Base-by-base conservation (phyloP, 2,797 vertebrate species). In the Pseudomugil gertrudae region DNA sequence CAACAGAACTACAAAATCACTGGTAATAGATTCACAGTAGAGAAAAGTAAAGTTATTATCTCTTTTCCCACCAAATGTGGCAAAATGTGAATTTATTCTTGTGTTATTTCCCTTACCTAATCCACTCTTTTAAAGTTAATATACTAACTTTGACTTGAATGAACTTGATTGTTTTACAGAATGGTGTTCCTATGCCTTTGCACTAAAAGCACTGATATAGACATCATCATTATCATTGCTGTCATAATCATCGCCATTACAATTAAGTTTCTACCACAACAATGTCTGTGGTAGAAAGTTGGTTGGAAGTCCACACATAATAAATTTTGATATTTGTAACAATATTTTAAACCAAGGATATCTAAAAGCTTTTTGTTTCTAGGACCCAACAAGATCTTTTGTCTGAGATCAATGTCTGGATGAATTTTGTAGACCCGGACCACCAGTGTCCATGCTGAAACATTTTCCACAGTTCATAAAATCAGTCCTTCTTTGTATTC, bases 1-100 rank as follows among this genome's bases (percentile, higher is more conserved):
- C 27, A 51, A 29, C 40, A 59, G 26, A 53, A 38, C 40, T 54
- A 21, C 4, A 2, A 69, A 70, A 62, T 17, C 26, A 29, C 21
- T 53, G 27, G 30, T 60, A 35, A 59, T 29, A 51, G 13, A n/a
- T 63, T 77, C 29, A 63, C 61, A 9, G 35, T 60, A 76, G 52
- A 61, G n/a, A 51, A 54, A 47, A 29, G 5, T n/a, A n/a, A 1
- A 21, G 19, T 19, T 57, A 57, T 57, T 67, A 32, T 50, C 45
- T 26, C 45, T 58, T 17, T 32, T 26, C 45, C 63, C 29, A 58
- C 21, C 43, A 14, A 38, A 38, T 61, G 32, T 35, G 32, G 6
- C 63, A 57, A 30, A 27, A 29, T 29, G 14, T 17, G 2, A 23
- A 5, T 24, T 51, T 51, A 5, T 26, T 51, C 11, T 40, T 5